phyloP scores from a whole-genome alignment of 1,140 invertebrate species.

The Cotesia typhae region DNA sequence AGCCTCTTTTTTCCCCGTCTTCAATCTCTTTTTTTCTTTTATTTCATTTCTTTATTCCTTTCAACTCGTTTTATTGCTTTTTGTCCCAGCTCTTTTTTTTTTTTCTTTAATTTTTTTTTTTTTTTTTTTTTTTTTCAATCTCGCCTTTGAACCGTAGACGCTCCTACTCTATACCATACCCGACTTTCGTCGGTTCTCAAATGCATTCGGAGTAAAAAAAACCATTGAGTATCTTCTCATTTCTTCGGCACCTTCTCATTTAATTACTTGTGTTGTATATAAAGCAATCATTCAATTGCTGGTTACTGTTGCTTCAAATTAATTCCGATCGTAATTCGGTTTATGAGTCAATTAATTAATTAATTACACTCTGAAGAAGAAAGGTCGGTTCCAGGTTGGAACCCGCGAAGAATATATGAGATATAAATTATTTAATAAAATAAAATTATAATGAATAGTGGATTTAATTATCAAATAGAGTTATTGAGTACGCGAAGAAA shows the following conservation, averaged over 20 bases:
- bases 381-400: not conserved
- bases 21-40: conserved; percentile 20
- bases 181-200: conserved; percentile 30
- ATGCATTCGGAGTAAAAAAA: not conserved
- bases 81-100: not conserved
- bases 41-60: conserved; percentile 15
- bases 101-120: conserved; percentile 29
- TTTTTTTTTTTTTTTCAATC: conserved; percentile 36
- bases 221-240: no score
- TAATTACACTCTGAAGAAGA: not conserved
- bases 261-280: no score
- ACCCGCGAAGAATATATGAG: no score
- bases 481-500: not conserved
- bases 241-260: no score
- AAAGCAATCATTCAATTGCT: no score
- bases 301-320: not conserved
- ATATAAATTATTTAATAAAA: no score
- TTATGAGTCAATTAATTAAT: no score
- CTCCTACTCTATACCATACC: not conserved
- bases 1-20: not conserved
- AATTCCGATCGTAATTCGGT: not conserved
- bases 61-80: conserved; percentile 18
- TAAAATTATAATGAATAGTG: not conserved
- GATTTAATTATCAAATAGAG: not conserved
- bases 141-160: conserved; percentile 28